Evolutionary conservation across 2,888 invertebrate species (phyloP).

Genomic region (Smittia aterrima): DNA sequence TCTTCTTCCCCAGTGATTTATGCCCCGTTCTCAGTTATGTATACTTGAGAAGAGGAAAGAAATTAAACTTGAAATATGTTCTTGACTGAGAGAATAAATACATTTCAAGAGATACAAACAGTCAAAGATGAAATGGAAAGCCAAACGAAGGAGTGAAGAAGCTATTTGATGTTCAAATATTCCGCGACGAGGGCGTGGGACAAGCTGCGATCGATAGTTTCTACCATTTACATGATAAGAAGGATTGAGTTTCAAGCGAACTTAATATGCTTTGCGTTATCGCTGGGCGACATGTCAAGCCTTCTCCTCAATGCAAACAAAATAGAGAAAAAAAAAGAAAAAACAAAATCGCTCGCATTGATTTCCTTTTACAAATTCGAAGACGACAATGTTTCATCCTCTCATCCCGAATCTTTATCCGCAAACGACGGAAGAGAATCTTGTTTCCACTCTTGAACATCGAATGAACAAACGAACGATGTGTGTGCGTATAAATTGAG

Average conservation of each 20-base stretch:
- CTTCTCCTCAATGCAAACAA: no score
- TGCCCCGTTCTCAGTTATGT: neutral
- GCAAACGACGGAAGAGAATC: no score
- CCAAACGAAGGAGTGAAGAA: neutral
- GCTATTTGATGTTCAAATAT: neutral
- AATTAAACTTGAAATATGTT: conserved; percentile 18
- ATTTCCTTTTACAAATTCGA: neutral
- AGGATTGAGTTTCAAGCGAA: no score
- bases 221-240: no score
- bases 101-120: neutral
- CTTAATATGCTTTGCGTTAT: no score
- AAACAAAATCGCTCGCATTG: neutral
- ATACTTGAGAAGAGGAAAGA: neutral
- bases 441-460: neutral
- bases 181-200: neutral
- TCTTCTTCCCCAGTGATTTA: conserved; percentile 23
- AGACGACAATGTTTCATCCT: neutral
- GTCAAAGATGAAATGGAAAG: neutral
- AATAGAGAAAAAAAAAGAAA: no score
- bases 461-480: neutral
- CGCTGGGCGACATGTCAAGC: no score
- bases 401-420: no score
- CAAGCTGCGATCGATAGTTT: neutral
- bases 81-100: neutral
- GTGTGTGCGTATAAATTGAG: conserved; percentile 2